phyloP scores from a whole-genome alignment of 2,797 vertebrate genomes.

The Arnoldichthys spilopterus region DNA sequence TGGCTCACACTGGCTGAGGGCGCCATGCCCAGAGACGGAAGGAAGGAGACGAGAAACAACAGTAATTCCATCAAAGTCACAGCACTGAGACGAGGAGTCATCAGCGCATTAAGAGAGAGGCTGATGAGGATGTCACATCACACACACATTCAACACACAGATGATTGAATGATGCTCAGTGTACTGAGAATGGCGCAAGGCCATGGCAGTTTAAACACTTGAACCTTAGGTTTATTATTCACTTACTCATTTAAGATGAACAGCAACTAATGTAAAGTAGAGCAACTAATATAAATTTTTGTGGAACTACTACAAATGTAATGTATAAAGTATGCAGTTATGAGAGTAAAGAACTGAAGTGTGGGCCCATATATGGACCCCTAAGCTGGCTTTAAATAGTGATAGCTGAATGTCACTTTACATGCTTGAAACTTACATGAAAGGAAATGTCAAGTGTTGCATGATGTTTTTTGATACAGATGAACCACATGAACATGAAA shows the following conservation, averaged over 20 bases:
- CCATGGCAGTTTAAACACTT: neutral
- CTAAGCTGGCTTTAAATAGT: too few species aligned
- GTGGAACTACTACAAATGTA: neutral
- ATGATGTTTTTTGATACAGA: too few species aligned
- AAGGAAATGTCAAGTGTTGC: too few species aligned
- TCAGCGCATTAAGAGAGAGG: conserved; percentile 18
- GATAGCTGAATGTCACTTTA: too few species aligned
- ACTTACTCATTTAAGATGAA: neutral
- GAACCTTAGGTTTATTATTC: neutral
- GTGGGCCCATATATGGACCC: too few species aligned
- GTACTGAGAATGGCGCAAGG: neutral
- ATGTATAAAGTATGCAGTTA: neutral
- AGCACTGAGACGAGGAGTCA: neutral
- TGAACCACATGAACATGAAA: too few species aligned
- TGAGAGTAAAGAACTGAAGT: too few species aligned
- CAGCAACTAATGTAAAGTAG: neutral
- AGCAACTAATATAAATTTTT: neutral
- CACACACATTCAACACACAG: conserved; percentile 3
- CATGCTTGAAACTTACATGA: too few species aligned
- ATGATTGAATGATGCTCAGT: neutral
- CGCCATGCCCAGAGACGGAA: conserved; percentile 20
- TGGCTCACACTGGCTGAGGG: conserved; percentile 31
- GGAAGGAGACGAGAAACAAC: conserved; percentile 2
- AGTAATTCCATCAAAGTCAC: conserved; percentile 23
- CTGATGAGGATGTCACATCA: conserved; percentile 3